These are phyloP conservation scores for Andrena trimmerana DNA, from an alignment of 2,888 invertebrate species.

Conservation along the genomic window DNA sequence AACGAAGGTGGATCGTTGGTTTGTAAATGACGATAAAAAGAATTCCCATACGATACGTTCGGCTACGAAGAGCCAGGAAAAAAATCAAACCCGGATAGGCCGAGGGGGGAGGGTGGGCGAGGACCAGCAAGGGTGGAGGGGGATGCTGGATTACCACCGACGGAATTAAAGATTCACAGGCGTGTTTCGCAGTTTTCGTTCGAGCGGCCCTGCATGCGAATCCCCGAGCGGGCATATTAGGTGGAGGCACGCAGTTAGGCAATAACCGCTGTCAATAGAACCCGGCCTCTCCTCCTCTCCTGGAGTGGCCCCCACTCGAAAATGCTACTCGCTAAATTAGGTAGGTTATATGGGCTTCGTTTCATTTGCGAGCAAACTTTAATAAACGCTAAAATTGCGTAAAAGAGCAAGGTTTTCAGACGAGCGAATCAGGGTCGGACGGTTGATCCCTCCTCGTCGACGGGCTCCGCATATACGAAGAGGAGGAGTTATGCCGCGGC, in stretches of 20 bases:
- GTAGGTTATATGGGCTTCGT: constrained; percentile 86
- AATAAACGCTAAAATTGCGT: constrained; percentile 86
- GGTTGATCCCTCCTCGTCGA: constrained; percentile 67
- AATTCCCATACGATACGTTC: constrained; percentile 60
- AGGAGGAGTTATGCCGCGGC: constrained; percentile 41
- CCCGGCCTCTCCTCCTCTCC: constrained; percentile 77
- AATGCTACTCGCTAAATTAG: constrained; percentile 85
- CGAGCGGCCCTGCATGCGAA: constrained; percentile 83
- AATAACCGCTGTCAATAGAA: constrained; percentile 85
- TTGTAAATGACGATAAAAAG: constrained; percentile 58
- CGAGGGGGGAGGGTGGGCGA: constrained; percentile 20
- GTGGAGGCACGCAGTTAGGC: constrained; percentile 85
- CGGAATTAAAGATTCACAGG: constrained; percentile 83
- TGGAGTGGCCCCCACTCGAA: constrained; percentile 84
- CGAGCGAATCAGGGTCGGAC: constrained; percentile 77
- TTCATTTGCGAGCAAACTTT: constrained; percentile 86
- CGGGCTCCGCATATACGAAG: constrained; percentile 50
- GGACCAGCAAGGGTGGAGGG: constrained; percentile 53
- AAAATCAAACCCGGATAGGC: constrained; percentile 53
- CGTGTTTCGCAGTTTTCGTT: constrained; percentile 83
- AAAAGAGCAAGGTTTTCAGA: constrained; percentile 86
- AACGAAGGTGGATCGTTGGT: constrained; percentile 44
- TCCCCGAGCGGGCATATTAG: constrained; percentile 84
- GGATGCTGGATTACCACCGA: constrained; percentile 69
- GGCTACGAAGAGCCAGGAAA: constrained; percentile 39